phyloP scores from a whole-genome alignment of 2,888 invertebrate species.

The Podotricha telesiphe region DNA sequence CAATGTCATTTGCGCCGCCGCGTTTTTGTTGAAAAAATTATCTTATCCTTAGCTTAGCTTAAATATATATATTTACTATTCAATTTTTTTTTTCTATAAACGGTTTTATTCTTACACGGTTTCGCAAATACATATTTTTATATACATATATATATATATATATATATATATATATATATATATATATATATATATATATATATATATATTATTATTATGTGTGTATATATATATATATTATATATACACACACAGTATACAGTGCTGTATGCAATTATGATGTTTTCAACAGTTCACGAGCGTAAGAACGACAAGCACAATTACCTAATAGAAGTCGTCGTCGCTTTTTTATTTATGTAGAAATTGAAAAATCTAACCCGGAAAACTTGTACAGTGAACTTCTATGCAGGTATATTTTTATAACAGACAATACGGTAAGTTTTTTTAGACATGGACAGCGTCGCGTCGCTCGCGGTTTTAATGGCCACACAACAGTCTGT shows the following conservation, averaged over 20 bases:
- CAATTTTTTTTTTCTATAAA: too few relatives aligned
- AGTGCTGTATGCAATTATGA: not conserved
- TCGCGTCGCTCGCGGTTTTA: not conserved
- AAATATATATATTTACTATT: too few relatives aligned
- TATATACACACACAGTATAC: not conserved
- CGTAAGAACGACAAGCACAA: not conserved
- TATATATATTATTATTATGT: too few relatives aligned
- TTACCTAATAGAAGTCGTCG: not conserved
- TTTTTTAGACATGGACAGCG: not conserved
- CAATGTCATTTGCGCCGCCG: too few relatives aligned
- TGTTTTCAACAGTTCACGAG: not conserved
- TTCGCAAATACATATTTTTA: too few relatives aligned
- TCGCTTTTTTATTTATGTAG: not conserved
- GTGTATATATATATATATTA: too few relatives aligned
- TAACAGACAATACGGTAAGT: not conserved
- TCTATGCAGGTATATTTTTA: not conserved
- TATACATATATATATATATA: too few relatives aligned
- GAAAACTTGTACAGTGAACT: not conserved
- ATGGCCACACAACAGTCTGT: slow-evolving; percentile 1
- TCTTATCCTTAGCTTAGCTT: too few relatives aligned
- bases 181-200: too few relatives aligned
- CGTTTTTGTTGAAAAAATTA: too few relatives aligned
- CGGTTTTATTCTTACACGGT: too few relatives aligned
- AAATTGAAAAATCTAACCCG: not conserved
- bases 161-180: too few relatives aligned